Percentiles rank a stretch among this genome's conserved stretches.
These are phyloP conservation scores for Kryptopterus vitreolus DNA, from an alignment of 2,797 vertebrate genomes.

Conservation along the genomic window DNA sequence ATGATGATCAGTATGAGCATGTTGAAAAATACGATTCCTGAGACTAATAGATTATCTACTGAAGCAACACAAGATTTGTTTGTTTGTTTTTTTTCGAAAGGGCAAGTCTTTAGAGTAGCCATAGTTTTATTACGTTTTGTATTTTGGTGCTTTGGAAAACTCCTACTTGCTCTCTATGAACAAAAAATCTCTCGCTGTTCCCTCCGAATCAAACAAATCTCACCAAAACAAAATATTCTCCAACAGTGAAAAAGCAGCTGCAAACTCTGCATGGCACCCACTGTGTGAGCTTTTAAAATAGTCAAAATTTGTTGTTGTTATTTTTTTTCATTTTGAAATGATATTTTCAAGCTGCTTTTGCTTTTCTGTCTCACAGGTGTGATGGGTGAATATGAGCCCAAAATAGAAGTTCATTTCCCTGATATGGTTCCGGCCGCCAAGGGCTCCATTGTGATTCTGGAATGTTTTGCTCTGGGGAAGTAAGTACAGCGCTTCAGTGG, in stretches of 20 bases:
- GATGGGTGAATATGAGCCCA: constrained; percentile 98
- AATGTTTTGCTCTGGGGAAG: constrained; percentile 96
- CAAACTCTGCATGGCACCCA: constrained; percentile 39
- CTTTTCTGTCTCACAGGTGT: constrained; percentile 73
- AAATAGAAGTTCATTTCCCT: constrained; percentile 97
- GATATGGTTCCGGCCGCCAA: constrained; percentile 90
- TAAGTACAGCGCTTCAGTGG: constrained; percentile 77
- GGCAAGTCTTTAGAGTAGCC: background rate
- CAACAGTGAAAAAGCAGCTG: constrained; percentile 62
- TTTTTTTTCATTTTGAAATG: constrained; percentile 51
- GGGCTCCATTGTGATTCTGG: constrained; percentile 90
- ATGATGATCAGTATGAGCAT: background rate
- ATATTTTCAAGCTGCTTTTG: constrained; percentile 21
- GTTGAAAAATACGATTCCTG: background rate
- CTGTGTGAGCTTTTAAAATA: constrained; percentile 45
- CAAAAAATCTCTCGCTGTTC: constrained; percentile 60
- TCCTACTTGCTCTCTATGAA: constrained; percentile 47
- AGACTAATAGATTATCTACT: background rate
- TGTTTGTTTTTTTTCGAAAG: background rate
- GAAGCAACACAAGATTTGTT: background rate
- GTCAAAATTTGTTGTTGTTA: constrained; percentile 61
- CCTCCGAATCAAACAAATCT: constrained; percentile 71
- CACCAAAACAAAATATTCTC: constrained; percentile 76
- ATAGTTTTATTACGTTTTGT: background rate
- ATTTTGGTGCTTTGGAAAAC: constrained; percentile 38